Percentiles rank a stretch among this genome's conserved stretches.
These are phyloP conservation scores for Leucoma salicis DNA, from an alignment of 2,888 invertebrate genomes.

Conservation along the genomic window DNA sequence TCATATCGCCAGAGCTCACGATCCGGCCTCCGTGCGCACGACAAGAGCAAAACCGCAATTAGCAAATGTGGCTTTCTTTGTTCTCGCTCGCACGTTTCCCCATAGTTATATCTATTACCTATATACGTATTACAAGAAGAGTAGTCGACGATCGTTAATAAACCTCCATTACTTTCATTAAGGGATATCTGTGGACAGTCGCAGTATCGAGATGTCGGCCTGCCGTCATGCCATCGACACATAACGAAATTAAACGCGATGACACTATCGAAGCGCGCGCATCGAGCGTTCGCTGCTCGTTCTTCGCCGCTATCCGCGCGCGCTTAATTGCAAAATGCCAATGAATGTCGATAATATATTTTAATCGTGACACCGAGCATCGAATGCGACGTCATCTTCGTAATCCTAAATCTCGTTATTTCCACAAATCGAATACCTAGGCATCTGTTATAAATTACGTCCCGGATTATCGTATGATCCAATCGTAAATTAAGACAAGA, in stretches of 20 bases:
- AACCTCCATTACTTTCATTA: constrained; percentile 82
- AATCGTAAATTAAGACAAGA: constrained; percentile 83
- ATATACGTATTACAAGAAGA: constrained; percentile 60
- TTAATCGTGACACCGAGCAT: constrained; percentile 61
- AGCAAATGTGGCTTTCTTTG: constrained; percentile 82
- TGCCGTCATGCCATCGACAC: constrained; percentile 75
- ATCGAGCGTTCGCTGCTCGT: constrained; percentile 49
- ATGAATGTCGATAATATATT: constrained; percentile 74
- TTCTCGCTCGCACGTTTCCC: constrained; percentile 77
- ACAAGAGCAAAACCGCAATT: constrained; percentile 81
- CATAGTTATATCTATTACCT: constrained; percentile 68
- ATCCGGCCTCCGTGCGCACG: constrained; percentile 79
- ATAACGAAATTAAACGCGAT: constrained; percentile 77
- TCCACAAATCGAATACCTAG: constrained; percentile 77
- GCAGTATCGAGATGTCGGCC: constrained; percentile 75
- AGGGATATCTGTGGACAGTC: constrained; percentile 75
- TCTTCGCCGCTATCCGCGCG: constrained; percentile 50
- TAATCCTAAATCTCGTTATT: constrained; percentile 80
- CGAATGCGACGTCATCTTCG: constrained; percentile 61
- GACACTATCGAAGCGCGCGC: constrained; percentile 75
- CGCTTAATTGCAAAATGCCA: constrained; percentile 77
- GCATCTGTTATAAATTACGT: constrained; percentile 78
- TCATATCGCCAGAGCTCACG: constrained; percentile 80
- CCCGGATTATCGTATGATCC: constrained; percentile 82
- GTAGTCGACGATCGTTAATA: constrained; percentile 74